A percentile compares a stretch with the other conserved stretches of the same genome.
Evolutionary conservation across 2,888 invertebrate species (phyloP).

Genomic region (Drepana falcataria): DNA sequence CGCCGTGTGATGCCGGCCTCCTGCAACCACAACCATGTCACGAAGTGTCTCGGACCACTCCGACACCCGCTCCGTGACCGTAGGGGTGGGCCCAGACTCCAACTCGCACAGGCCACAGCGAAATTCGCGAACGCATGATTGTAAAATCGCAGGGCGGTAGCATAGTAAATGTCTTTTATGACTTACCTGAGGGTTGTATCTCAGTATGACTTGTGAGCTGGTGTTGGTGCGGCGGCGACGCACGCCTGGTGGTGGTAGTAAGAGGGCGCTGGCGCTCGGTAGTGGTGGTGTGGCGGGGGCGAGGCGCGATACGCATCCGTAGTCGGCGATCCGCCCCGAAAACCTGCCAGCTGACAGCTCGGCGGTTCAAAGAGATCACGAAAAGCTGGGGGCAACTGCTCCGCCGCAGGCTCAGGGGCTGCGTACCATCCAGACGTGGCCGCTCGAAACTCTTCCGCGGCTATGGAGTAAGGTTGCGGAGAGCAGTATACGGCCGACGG

Average conservation of each 20-base stretch:
- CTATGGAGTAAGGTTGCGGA: slow-evolving; percentile 69
- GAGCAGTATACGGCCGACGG: slow-evolving; percentile 77
- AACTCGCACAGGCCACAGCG: slow-evolving; percentile 46
- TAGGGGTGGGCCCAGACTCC: slow-evolving; percentile 36
- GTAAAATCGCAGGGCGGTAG: slow-evolving; percentile 49
- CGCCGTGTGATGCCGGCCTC: slow-evolving; percentile 69
- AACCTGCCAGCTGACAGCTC: slow-evolving; percentile 71
- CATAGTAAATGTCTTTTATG: slow-evolving; percentile 13
- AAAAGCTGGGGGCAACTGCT: slow-evolving; percentile 65
- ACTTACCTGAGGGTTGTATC: slow-evolving; percentile 60
- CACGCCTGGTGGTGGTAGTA: slow-evolving; percentile 81
- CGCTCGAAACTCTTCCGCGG: slow-evolving; percentile 78
- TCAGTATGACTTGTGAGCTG: slow-evolving; percentile 75
- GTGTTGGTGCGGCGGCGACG: slow-evolving; percentile 71
- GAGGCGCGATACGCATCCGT: slow-evolving; percentile 64
- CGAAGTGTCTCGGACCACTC: slow-evolving; percentile 50
- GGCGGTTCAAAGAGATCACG: slow-evolving; percentile 74
- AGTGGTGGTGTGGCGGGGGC: slow-evolving; percentile 70
- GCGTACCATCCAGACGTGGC: slow-evolving; percentile 75
- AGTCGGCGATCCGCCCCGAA: slow-evolving; percentile 66
- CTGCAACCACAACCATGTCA: slow-evolving; percentile 76
- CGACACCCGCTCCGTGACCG: slow-evolving; percentile 34
- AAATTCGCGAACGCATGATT: slow-evolving; percentile 51
- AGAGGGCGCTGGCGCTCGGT: slow-evolving; percentile 66
- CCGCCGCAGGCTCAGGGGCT: slow-evolving; percentile 71